Evolutionary conservation across 2,888 invertebrate species (phyloP).

Genomic region (Homarus gammarus): DNA sequence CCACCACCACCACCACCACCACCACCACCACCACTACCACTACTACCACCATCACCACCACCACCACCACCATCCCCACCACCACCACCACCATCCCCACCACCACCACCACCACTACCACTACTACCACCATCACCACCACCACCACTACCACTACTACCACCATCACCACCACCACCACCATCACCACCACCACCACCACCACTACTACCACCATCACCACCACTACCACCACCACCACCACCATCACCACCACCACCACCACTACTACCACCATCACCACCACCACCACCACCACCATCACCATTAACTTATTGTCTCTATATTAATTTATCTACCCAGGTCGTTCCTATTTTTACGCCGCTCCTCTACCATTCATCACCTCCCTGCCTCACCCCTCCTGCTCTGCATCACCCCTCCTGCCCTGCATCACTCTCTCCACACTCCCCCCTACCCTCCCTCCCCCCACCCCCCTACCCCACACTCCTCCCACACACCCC

Average conservation of each 20-base stretch:
- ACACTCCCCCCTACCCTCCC: no score
- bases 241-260: neutral
- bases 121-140: no score
- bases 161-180: conserved; percentile 24
- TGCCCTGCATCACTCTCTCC: neutral
- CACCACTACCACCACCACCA: neutral
- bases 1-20: no score
- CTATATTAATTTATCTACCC: neutral
- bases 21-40: conserved; percentile 5
- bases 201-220: conserved; percentile 26
- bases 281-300: conserved; percentile 25
- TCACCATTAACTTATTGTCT: neutral
- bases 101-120: conserved; percentile 1
- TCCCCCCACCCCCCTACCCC: no score
- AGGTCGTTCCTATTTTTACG: neutral
- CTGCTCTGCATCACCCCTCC: neutral
- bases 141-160: no score
- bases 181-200: no score
- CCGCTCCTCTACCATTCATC: neutral
- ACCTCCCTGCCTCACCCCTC: neutral
- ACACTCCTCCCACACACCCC: no score
- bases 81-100: no score
- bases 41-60: no score
- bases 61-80: no score
- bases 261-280: neutral